Percentiles rank a stretch among this genome's conserved stretches.
Conservation (phyloP, 2,888 invertebrate genomes). For the Pteria penguin region DNA sequence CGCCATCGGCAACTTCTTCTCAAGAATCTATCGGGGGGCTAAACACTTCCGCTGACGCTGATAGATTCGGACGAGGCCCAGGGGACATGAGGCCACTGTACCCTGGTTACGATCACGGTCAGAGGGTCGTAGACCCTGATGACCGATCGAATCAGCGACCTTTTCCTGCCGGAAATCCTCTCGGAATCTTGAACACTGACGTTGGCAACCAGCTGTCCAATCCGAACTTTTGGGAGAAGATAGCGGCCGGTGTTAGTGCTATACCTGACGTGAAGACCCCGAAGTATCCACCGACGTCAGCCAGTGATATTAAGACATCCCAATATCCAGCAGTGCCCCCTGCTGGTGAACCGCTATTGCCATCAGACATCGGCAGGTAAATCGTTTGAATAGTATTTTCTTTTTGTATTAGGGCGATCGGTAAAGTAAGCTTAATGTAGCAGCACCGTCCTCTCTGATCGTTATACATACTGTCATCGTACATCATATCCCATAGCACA, state of each 20-base stretch:
- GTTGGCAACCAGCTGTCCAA: not conserved
- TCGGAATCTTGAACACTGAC: not conserved
- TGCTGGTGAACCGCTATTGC: too few species aligned
- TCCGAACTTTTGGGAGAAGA: not conserved
- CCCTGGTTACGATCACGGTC: not conserved
- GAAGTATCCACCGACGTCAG: not conserved
- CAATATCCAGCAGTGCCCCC: too few species aligned
- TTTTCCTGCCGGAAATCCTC: not conserved
- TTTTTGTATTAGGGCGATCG: too few species aligned
- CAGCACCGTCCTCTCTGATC: too few species aligned
- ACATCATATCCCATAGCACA: too few species aligned
- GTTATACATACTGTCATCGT: too few species aligned
- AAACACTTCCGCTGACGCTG: not conserved
- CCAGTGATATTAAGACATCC: too few species aligned
- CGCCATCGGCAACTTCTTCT: not conserved
- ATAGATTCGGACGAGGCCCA: not conserved
- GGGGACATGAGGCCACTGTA: not conserved
- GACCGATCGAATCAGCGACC: not conserved
- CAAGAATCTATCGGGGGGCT: not conserved
- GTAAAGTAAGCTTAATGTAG: too few species aligned
- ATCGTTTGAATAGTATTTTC: too few species aligned
- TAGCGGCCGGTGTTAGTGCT: not conserved
- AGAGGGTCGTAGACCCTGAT: not conserved
- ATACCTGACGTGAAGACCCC: not conserved
- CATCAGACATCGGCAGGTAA: too few species aligned